Percentiles rank a stretch among this genome's conserved stretches.
These are phyloP conservation scores for Tiliacea citrago DNA, from an alignment of 2,888 invertebrate genomes.

Conservation along the genomic window DNA sequence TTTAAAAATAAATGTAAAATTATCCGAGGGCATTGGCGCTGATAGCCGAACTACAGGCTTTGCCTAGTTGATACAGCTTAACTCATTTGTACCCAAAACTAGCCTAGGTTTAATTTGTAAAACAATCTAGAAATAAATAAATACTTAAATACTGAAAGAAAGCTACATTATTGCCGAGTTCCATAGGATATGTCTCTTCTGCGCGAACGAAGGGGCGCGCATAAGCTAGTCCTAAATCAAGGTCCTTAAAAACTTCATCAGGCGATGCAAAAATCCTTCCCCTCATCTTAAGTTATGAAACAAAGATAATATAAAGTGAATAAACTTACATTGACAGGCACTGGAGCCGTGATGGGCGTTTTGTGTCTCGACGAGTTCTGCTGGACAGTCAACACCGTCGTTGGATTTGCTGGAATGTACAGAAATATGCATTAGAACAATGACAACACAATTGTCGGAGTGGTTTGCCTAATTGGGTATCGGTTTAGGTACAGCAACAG, in stretches of 20 bases:
- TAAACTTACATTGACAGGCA: conserved; percentile 96
- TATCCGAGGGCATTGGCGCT: no score
- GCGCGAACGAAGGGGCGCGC: no score
- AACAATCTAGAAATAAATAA: no score
- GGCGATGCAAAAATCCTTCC: not conserved
- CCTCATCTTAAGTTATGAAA: not conserved
- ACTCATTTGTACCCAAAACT: no score
- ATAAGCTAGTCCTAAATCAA: not conserved
- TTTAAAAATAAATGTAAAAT: no score
- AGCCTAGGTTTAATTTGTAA: no score
- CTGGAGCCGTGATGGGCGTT: conserved; percentile 95
- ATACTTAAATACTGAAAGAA: not conserved
- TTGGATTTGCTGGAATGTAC: conserved; percentile 89
- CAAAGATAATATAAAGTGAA: not conserved
- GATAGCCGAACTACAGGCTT: no score
- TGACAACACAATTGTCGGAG: no score
- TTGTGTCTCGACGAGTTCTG: conserved; percentile 86
- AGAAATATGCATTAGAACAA: conserved; percentile 4
- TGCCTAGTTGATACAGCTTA: no score
- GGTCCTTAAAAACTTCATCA: not conserved
- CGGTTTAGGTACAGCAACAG: no score
- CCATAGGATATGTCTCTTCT: not conserved
- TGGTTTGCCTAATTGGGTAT: no score
- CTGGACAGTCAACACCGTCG: conserved; percentile 86
- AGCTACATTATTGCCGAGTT: no score